A percentile compares a stretch with the other conserved stretches of the same genome.
Conservation (phyloP, 2,113 vertebrate genomes). For the Theropithecus gelada region DNA sequence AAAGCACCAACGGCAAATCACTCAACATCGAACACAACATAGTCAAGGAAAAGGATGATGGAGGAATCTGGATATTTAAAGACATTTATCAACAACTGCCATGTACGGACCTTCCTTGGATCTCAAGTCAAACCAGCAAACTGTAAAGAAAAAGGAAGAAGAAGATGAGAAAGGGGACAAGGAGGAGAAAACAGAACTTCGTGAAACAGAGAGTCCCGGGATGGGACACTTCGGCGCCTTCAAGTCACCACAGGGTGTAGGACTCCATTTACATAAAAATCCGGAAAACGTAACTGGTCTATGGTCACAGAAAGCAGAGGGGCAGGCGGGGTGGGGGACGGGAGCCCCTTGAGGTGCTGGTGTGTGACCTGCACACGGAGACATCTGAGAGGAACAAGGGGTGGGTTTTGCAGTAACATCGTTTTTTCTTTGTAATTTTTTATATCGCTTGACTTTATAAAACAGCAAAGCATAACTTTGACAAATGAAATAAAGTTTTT, state of each 20-base stretch:
- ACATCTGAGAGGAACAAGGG: background rate
- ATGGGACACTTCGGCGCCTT: background rate
- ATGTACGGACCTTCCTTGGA: background rate
- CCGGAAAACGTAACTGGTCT: background rate
- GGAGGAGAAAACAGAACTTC: background rate
- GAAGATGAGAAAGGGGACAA: background rate
- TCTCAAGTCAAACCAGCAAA: background rate
- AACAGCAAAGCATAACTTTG: background rate
- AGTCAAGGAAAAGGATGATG: background rate
- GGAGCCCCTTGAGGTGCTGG: no score
- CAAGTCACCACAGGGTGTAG: background rate
- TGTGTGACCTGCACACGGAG: background rate
- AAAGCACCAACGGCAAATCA: background rate
- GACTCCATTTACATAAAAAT: background rate
- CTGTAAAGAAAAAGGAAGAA: background rate
- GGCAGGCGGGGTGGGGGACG: no score
- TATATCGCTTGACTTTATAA: background rate
- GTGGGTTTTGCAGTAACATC: background rate
- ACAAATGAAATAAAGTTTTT: background rate
- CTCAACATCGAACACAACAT: background rate
- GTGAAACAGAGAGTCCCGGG: background rate
- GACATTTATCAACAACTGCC: background rate
- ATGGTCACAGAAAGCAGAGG: background rate
- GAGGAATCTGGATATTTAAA: background rate
- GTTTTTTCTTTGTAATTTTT: background rate